Conservation (phyloP, 30 jellyfish, hydroid and myxozoan genomes). For the Rhopilema esculentum region DNA sequence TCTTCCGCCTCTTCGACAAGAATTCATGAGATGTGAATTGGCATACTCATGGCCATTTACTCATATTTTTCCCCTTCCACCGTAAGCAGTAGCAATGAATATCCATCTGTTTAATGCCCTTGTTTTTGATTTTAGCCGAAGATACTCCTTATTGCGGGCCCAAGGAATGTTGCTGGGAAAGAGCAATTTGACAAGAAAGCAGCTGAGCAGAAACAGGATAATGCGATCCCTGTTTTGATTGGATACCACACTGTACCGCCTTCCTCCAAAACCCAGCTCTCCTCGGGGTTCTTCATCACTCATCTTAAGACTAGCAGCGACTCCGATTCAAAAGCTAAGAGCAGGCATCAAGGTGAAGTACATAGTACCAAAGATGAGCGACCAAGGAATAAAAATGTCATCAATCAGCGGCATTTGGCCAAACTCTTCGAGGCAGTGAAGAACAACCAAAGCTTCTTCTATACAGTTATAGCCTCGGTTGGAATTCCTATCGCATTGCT, state of each 20-base stretch:
- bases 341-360: slow-evolving; percentile 2
- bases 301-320: slow-evolving; percentile 50
- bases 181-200: slow-evolving; percentile 38
- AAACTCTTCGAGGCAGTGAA: slow-evolving; percentile 74
- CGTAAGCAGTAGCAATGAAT: too few relatives aligned
- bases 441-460: slow-evolving; percentile 85
- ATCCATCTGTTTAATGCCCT: too few relatives aligned
- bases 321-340: slow-evolving; percentile 18
- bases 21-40: too few relatives aligned
- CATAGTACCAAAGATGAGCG: slow-evolving; percentile 22
- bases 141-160: slow-evolving; percentile 94
- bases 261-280: slow-evolving; percentile 60
- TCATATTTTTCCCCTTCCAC: too few relatives aligned
- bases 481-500: slow-evolving; percentile 89
- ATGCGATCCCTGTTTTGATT: slow-evolving; percentile 94
- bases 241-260: slow-evolving; percentile 99
- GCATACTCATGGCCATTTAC: too few relatives aligned
- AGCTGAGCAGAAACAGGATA: slow-evolving; percentile 46
- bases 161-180: slow-evolving; percentile 62
- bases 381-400: background rate
- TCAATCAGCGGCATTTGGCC: slow-evolving; percentile 63
- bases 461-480: slow-evolving; percentile 91
- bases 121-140: slow-evolving; percentile 77
- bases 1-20: too few relatives aligned
- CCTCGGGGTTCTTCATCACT: slow-evolving; percentile 85